These are phyloP conservation scores for Hemithea aestivaria DNA, from an alignment of 2,888 invertebrate genomes.

Conservation along the genomic window DNA sequence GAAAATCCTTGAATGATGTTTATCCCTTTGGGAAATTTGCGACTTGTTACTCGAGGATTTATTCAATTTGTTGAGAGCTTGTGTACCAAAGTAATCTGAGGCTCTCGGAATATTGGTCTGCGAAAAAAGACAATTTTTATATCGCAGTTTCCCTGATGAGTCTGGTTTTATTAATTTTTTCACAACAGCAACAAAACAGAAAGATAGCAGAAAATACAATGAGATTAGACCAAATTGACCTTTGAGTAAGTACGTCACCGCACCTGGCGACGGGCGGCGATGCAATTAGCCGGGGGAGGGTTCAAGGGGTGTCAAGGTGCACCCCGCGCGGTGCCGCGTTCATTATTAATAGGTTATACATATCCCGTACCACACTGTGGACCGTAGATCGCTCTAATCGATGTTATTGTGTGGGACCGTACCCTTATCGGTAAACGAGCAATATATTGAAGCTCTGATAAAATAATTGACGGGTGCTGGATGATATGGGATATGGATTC, in stretches of 20 bases:
- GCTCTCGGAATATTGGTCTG: too few relatives aligned
- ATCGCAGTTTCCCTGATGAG: too few relatives aligned
- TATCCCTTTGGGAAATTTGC: slow-evolving; percentile 12
- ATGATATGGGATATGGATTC: too few relatives aligned
- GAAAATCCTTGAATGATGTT: slow-evolving; percentile 18
- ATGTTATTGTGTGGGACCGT: slow-evolving; percentile 12
- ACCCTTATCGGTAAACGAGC: too few relatives aligned
- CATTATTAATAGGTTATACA: slow-evolving; percentile 55
- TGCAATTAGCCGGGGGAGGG: slow-evolving; percentile 37
- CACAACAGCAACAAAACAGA: slow-evolving; percentile 5
- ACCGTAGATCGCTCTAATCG: slow-evolving; percentile 19
- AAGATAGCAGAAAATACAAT: slow-evolving; percentile 13
- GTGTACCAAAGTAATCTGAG: too few relatives aligned
- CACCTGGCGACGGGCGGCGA: slow-evolving; percentile 39
- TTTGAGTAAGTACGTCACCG: slow-evolving; percentile 37
- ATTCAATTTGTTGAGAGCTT: slow-evolving; percentile 15
- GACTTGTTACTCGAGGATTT: slow-evolving; percentile 13
- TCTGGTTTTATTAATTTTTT: too few relatives aligned
- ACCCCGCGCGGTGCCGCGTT: slow-evolving; percentile 29
- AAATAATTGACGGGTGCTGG: too few relatives aligned
- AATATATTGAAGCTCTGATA: too few relatives aligned
- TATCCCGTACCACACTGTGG: slow-evolving; percentile 26
- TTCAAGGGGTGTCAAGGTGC: slow-evolving; percentile 51
- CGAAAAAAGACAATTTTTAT: too few relatives aligned
- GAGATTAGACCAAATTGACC: slow-evolving; percentile 36